Percentiles rank a stretch among this genome's conserved stretches.
Evolutionary conservation across 2,797 vertebrate genomes (phyloP).

Genomic region (Nyctibius grandis): DNA sequence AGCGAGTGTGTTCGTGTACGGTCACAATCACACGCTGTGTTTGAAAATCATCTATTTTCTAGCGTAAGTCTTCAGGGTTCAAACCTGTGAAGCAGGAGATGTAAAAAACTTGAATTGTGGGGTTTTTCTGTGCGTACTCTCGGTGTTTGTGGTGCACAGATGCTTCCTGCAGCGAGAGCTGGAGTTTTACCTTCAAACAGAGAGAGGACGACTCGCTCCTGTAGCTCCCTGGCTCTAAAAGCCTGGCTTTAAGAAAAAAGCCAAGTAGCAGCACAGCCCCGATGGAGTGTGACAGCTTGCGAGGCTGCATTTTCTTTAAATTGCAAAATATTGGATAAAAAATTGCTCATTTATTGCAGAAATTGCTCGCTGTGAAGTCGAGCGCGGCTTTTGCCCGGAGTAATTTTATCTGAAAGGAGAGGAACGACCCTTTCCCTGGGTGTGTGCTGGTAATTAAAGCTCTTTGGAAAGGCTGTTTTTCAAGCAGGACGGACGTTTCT

Average conservation of each 20-base stretch:
- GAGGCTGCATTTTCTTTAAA: background rate
- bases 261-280: background rate
- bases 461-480: background rate
- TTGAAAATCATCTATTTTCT: rapidly evolving
- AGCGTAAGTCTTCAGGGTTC: background rate
- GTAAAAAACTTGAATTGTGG: too few relatives aligned
- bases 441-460: background rate
- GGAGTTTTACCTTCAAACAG: too few relatives aligned
- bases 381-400: background rate
- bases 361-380: background rate
- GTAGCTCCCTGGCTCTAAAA: background rate
- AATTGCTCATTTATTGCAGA: background rate
- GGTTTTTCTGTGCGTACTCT: rapidly evolving
- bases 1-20: background rate
- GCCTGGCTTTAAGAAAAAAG: background rate
- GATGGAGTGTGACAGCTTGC: background rate
- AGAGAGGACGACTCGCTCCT: too few relatives aligned
- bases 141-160: rapidly evolving
- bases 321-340: background rate
- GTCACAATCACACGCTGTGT: too few relatives aligned
- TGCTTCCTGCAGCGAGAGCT: background rate
- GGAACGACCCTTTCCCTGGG: background rate
- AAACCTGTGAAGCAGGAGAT: background rate
- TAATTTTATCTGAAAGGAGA: background rate
- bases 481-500: background rate